phyloP scores from a whole-genome alignment of 2,113 vertebrate genomes.

The Hemichromis elongatus region DNA sequence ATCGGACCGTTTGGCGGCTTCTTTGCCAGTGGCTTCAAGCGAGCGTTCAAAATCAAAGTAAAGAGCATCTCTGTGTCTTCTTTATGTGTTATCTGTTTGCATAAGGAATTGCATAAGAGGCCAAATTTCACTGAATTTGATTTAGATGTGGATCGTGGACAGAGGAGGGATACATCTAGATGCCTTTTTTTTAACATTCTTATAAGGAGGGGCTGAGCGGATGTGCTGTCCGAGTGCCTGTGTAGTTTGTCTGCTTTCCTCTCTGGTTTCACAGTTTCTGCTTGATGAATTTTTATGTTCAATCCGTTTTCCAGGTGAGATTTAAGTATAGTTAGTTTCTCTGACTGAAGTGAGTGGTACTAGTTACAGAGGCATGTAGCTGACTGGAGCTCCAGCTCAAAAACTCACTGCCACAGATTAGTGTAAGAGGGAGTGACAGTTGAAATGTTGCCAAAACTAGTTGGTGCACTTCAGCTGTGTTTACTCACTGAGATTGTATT shows the following conservation, averaged over 20 bases:
- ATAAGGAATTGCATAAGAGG: fast-evolving
- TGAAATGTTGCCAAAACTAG: not conserved
- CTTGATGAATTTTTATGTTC: not conserved
- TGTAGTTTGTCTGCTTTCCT: fast-evolving
- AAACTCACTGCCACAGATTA: not conserved
- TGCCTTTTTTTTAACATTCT: not conserved
- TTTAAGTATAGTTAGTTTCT: not conserved
- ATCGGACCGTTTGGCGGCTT: conserved; percentile 98
- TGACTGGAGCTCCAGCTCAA: not conserved
- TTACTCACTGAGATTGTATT: not conserved
- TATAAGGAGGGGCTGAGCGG: fast-evolving
- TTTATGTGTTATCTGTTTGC: not conserved
- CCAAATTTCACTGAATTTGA: not conserved
- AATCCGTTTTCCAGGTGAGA: not conserved
- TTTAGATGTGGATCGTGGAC: not conserved
- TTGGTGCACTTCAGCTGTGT: not conserved
- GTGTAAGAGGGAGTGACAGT: not conserved
- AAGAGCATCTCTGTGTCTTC: not conserved
- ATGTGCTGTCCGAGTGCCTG: not conserved
- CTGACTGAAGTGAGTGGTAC: fast-evolving
- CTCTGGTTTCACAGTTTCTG: not conserved
- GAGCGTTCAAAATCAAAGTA: conserved; percentile 99
- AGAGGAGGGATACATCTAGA: not conserved
- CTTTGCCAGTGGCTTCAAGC: conserved; percentile 97
- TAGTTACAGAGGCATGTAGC: not conserved